phyloP scores from a whole-genome alignment of 92 coral and sea anemone species.

The Scolanthus callimorphus region DNA sequence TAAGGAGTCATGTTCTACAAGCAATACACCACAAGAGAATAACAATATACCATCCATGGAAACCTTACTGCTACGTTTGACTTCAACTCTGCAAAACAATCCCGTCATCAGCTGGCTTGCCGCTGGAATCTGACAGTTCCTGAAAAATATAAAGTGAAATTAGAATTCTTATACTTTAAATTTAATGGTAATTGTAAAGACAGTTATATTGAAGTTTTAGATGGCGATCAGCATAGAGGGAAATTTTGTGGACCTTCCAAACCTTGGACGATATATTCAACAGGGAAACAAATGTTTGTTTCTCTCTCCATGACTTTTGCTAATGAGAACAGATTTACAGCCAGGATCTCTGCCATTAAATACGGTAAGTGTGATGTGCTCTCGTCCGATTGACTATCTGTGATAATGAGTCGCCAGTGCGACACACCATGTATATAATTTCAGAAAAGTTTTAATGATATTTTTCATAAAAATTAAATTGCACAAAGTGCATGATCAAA shows the following conservation, averaged over 20 bases:
- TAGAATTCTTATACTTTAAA: slow-evolving; percentile 11
- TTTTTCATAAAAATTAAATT: no score
- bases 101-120: no score
- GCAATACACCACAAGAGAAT: no score
- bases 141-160: slow-evolving; percentile 1
- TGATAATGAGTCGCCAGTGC: no score
- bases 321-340: slow-evolving; percentile 6
- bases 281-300: slow-evolving; percentile 6
- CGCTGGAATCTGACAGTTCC: slow-evolving; percentile 26
- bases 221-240: slow-evolving; percentile 18
- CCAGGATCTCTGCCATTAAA: slow-evolving; percentile 12
- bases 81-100: no score
- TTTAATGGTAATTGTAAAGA: slow-evolving; percentile 9
- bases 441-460: no score
- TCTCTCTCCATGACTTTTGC: slow-evolving; percentile 2
- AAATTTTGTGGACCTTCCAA: slow-evolving; percentile 22
- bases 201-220: slow-evolving; percentile 10
- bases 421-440: no score
- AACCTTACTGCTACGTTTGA: no score
- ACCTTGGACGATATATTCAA: slow-evolving; percentile 25
- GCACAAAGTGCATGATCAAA: no score
- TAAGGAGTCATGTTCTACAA: no score
- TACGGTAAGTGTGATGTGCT: slow-evolving; percentile 8
- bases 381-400: no score
- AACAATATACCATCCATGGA: no score